A percentile compares a stretch with the other conserved stretches of the same genome.
phyloP scores from a whole-genome alignment of 2,113 vertebrate genomes.

The Alectura lathami region DNA sequence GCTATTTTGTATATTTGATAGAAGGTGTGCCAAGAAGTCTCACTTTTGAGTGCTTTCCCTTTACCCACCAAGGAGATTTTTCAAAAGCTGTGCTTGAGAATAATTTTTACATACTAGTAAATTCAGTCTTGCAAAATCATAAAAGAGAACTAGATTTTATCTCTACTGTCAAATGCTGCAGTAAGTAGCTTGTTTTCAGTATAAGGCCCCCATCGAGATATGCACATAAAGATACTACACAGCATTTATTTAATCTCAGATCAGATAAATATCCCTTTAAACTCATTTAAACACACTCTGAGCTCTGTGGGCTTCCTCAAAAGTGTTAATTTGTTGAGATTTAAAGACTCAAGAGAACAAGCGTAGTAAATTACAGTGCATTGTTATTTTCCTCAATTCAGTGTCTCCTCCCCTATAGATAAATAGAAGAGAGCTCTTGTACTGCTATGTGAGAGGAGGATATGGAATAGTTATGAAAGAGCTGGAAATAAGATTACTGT shows the following conservation, averaged over 20 bases:
- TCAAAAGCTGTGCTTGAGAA: background rate
- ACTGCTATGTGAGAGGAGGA: background rate
- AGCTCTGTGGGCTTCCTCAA: background rate
- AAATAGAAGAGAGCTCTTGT: background rate
- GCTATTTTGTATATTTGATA: background rate
- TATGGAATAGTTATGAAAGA: background rate
- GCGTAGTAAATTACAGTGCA: background rate
- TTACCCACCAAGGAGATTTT: background rate
- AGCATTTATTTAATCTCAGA: background rate
- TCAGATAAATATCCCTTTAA: background rate
- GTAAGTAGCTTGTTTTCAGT: background rate
- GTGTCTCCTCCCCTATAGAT: background rate
- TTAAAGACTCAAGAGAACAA: background rate
- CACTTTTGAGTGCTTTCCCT: background rate
- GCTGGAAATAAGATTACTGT: background rate
- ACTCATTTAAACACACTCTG: background rate
- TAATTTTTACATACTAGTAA: background rate
- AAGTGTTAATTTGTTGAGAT: fast-evolving
- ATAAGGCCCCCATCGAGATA: background rate
- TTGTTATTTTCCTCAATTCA: background rate
- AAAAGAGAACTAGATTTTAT: background rate
- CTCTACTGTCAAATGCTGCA: background rate
- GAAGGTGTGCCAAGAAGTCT: background rate
- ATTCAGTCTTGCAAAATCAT: background rate
- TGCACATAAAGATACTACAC: background rate